Conservation (phyloP, 2,888 invertebrate species). For the Spilarctia lutea region DNA sequence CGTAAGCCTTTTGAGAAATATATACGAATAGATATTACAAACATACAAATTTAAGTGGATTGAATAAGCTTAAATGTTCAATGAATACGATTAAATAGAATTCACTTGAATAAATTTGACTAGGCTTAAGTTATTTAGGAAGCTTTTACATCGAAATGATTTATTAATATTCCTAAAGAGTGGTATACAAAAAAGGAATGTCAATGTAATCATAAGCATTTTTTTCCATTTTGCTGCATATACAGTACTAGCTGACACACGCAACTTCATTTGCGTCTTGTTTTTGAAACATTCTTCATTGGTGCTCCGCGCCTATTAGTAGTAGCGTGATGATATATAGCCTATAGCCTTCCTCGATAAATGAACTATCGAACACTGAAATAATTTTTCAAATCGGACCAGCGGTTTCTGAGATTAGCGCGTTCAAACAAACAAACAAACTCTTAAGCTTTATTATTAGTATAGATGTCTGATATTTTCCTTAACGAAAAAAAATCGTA, state of each 20-base stretch:
- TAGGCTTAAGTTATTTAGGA: background rate
- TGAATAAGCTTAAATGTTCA: conserved; percentile 24
- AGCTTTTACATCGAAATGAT: background rate
- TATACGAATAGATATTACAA: conserved; percentile 10
- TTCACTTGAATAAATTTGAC: conserved; percentile 4
- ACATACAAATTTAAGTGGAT: conserved; percentile 38
- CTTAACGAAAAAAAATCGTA: background rate
- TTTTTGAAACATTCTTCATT: too few relatives aligned
- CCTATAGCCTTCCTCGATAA: too few relatives aligned
- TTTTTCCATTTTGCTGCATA: background rate
- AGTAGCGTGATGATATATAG: too few relatives aligned
- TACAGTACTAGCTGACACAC: too few relatives aligned
- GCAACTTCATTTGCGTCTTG: too few relatives aligned
- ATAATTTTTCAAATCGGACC: too few relatives aligned
- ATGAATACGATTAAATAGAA: conserved; percentile 7
- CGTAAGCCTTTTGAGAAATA: conserved; percentile 50
- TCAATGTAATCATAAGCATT: background rate
- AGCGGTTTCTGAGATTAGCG: too few relatives aligned
- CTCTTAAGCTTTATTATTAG: too few relatives aligned
- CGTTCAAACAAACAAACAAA: too few relatives aligned
- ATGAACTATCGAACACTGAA: too few relatives aligned
- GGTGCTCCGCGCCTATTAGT: too few relatives aligned
- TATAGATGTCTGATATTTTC: too few relatives aligned
- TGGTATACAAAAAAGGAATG: background rate
- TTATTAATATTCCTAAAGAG: background rate